Conservation (phyloP, 2,113 vertebrate genomes). For the Gadus macrocephalus region DNA sequence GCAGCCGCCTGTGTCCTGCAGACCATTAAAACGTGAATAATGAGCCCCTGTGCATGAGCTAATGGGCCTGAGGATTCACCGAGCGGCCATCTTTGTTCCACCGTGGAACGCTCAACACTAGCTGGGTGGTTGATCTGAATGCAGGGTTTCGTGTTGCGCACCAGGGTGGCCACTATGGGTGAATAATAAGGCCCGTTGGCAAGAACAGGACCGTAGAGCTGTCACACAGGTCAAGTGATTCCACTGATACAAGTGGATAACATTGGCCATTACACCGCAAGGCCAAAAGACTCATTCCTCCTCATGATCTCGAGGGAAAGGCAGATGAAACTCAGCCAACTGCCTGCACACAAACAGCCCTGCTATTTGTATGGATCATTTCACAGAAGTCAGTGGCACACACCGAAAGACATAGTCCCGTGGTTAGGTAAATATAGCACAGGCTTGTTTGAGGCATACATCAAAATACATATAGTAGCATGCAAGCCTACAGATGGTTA, state of each 20-base stretch:
- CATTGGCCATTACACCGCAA: constrained; percentile 12
- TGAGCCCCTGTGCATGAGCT: constrained; percentile 21
- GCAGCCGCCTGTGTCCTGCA: constrained; percentile 7
- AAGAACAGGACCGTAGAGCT: constrained; percentile 16
- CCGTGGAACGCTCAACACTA: too few relatives aligned
- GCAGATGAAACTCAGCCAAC: constrained; percentile 14
- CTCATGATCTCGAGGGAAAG: not conserved
- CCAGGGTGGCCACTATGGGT: too few relatives aligned
- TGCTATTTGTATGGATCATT: constrained; percentile 18
- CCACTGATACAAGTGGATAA: constrained; percentile 24
- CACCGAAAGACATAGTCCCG: not conserved
- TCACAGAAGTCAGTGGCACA: constrained; percentile 2
- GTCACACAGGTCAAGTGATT: constrained; percentile 19
- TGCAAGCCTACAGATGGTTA: not conserved
- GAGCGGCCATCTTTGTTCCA: too few relatives aligned
- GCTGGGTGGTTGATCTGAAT: too few relatives aligned
- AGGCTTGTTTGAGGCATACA: too few relatives aligned
- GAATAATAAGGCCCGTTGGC: not conserved
- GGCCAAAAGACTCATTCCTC: not conserved
- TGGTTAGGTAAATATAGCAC: not conserved
- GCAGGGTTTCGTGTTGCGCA: too few relatives aligned
- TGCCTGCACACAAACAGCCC: not conserved
- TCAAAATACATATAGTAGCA: too few relatives aligned
- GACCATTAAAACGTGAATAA: constrained; percentile 24
- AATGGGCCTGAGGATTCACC: constrained; percentile 13